These are phyloP conservation scores for Leptopilina boulardi DNA, from an alignment of 1,140 invertebrate species.

Conservation along the genomic window DNA sequence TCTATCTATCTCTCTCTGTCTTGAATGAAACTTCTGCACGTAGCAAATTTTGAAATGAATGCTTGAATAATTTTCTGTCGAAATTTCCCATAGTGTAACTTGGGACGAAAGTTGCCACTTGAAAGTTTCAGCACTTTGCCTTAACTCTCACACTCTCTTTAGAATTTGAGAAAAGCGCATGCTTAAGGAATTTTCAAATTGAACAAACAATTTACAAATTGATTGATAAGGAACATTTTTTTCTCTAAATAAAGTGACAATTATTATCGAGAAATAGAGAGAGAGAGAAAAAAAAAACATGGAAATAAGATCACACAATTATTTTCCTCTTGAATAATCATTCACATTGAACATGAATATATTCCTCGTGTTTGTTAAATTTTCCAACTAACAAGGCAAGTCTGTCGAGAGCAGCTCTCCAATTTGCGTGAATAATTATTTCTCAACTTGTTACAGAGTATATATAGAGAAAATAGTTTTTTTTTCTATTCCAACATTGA, in stretches of 20 bases:
- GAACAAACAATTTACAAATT: too few relatives aligned
- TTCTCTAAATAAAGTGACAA: too few relatives aligned
- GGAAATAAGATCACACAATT: background rate
- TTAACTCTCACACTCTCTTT: too few relatives aligned
- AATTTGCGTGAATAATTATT: conserved; percentile 4
- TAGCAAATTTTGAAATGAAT: conserved; percentile 1
- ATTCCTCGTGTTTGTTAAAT: conserved; percentile 13
- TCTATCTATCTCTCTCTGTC: background rate
- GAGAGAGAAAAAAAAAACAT: background rate
- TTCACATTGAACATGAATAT: background rate
- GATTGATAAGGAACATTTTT: too few relatives aligned
- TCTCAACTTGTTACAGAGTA: background rate
- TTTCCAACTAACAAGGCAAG: conserved; percentile 21
- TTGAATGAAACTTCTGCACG: background rate
- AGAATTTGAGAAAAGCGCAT: too few relatives aligned
- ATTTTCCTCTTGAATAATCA: background rate
- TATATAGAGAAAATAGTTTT: background rate
- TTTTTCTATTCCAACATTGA: too few relatives aligned
- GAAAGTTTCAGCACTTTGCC: background rate
- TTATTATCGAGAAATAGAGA: too few relatives aligned
- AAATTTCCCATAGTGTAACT: conserved; percentile 16
- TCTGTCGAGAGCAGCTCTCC: conserved; percentile 6
- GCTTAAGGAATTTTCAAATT: too few relatives aligned
- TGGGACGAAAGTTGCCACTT: background rate
- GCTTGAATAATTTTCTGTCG: conserved; percentile 11